These are phyloP conservation scores for Malacoctenus gilli DNA, from an alignment of 2,797 vertebrate species.

Conservation along the genomic window DNA sequence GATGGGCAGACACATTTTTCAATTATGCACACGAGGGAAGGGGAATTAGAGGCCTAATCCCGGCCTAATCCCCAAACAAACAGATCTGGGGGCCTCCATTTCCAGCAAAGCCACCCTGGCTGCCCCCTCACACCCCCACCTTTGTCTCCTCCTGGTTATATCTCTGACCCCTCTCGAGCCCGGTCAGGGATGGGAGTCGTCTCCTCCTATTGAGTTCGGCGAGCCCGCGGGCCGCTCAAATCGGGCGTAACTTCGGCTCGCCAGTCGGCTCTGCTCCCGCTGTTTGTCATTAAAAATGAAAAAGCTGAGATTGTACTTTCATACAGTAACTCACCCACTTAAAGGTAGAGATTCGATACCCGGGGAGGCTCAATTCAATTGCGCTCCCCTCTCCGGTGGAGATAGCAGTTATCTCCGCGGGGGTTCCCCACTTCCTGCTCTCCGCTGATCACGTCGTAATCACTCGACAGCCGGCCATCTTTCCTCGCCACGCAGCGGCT, in stretches of 20 bases:
- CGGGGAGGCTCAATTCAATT: slow-evolving; percentile 16
- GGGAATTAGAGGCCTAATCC: slow-evolving; percentile 78
- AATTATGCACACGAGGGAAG: slow-evolving; percentile 75
- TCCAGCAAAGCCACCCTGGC: slow-evolving; percentile 48
- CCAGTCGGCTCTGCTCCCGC: slow-evolving; percentile 11
- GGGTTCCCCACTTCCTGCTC: slow-evolving; percentile 1
- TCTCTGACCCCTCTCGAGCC: slow-evolving; percentile 40
- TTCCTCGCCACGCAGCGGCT: slow-evolving; percentile 2
- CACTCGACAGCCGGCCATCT: not conserved
- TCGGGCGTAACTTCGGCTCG: slow-evolving; percentile 31
- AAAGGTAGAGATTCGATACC: slow-evolving; percentile 6
- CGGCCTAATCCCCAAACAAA: slow-evolving; percentile 78
- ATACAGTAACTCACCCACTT: slow-evolving; percentile 12
- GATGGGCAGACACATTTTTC: slow-evolving; percentile 74
- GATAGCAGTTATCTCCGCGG: slow-evolving; percentile 25
- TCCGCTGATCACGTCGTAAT: slow-evolving; percentile 1
- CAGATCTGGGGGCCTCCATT: slow-evolving; percentile 74
- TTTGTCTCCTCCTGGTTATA: slow-evolving; percentile 38
- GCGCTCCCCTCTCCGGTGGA: slow-evolving; percentile 13
- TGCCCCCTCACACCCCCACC: slow-evolving; percentile 28
- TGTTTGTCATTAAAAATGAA: slow-evolving; percentile 27
- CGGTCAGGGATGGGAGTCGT: slow-evolving; percentile 42
- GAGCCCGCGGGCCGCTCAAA: slow-evolving; percentile 44
- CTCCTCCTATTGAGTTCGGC: slow-evolving; percentile 46
- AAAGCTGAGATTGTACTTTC: slow-evolving; percentile 19